phyloP scores from a whole-genome alignment of 2,888 invertebrate species.

The Iphiclides podalirius region DNA sequence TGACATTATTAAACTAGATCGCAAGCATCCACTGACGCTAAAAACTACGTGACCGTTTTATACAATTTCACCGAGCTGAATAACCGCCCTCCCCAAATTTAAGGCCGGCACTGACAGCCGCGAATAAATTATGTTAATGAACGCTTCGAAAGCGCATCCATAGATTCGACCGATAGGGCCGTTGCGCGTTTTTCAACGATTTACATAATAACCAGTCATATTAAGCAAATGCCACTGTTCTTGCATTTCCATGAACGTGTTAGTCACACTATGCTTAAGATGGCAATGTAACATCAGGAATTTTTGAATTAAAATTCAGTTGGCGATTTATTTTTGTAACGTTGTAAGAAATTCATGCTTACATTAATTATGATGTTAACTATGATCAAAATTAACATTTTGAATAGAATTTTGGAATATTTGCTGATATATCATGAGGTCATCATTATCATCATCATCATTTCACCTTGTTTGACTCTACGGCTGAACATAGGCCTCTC shows the following conservation, averaged over 20 bases:
- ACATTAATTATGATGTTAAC: too few relatives aligned
- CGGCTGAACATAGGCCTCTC: too few relatives aligned
- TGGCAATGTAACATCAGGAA: too few relatives aligned
- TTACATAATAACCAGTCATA: conserved; percentile 60
- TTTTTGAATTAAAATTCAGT: too few relatives aligned
- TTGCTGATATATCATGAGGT: too few relatives aligned
- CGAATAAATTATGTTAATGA: conserved; percentile 78
- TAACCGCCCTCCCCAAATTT: conserved; percentile 73
- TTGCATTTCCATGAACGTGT: conserved; percentile 18
- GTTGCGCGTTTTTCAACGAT: conserved; percentile 55
- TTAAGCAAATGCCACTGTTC: conserved; percentile 18
- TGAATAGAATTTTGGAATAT: too few relatives aligned
- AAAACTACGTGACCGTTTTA: conserved; percentile 76
- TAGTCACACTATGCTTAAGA: too few relatives aligned
- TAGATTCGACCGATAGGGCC: conserved; percentile 62
- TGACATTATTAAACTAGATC: conserved; percentile 73
- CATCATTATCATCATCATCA: too few relatives aligned
- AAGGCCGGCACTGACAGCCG: conserved; percentile 71
- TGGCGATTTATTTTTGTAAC: too few relatives aligned
- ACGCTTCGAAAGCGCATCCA: conserved; percentile 72
- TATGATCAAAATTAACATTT: too few relatives aligned
- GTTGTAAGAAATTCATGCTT: too few relatives aligned
- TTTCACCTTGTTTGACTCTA: too few relatives aligned
- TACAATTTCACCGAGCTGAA: conserved; percentile 65
- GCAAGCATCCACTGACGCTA: conserved; percentile 50